Evolutionary conservation across 2,113 vertebrate species (phyloP).

Genomic region (Spermophilus dauricus): DNA sequence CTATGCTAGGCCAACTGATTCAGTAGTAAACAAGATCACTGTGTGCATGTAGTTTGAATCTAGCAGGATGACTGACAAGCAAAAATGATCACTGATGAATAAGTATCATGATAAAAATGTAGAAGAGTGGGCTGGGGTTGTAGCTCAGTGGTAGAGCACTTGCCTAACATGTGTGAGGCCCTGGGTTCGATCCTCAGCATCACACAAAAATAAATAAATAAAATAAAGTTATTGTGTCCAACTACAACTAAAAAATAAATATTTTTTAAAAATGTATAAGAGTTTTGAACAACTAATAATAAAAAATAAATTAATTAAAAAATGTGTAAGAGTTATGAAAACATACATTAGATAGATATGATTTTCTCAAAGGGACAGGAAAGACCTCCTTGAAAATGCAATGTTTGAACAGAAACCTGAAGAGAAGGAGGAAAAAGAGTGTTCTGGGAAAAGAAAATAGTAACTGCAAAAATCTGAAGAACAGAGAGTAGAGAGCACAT

Average conservation of each 20-base stretch:
- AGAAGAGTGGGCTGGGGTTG: background rate
- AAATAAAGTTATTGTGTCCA: no score
- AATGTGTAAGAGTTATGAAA: background rate
- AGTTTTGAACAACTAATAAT: background rate
- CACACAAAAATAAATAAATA: no score
- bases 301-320: background rate
- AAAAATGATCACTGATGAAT: background rate
- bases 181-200: no score
- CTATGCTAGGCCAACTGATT: background rate
- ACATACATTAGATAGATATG: background rate
- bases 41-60: background rate
- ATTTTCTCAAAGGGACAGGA: slow-evolving; percentile 25
- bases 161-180: no score
- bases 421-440: background rate
- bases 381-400: slow-evolving; percentile 31
- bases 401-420: slow-evolving; percentile 19
- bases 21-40: background rate
- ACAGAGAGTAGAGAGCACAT: background rate
- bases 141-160: no score
- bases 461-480: slow-evolving; percentile 4
- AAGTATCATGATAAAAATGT: slow-evolving; percentile 30
- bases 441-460: slow-evolving; percentile 17
- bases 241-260: no score
- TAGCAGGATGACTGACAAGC: background rate
- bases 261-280: background rate